These are phyloP conservation scores for Standfussiana lucernea DNA, from an alignment of 2,888 invertebrate species.

Conservation along the genomic window DNA sequence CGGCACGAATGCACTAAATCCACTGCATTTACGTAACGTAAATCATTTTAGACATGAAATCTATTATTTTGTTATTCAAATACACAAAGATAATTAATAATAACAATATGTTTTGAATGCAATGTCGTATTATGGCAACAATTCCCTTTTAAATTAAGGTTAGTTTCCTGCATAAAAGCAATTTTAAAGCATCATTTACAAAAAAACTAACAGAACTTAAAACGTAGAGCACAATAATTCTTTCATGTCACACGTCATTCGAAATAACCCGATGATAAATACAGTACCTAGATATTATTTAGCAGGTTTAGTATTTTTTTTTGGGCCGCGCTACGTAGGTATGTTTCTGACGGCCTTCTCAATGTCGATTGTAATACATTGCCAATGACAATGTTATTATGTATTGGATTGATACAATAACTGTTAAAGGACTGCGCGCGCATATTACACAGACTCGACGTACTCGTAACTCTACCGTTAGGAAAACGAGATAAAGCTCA, in stretches of 20 bases:
- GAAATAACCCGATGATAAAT: too few relatives aligned
- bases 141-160: background rate
- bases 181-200: background rate
- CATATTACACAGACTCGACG: background rate
- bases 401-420: conserved; percentile 31
- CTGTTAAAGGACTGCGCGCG: background rate
- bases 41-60: background rate
- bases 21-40: background rate
- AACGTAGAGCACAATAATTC: conserved; percentile 5
- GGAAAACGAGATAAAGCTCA: background rate
- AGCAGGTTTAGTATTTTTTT: conserved; percentile 34
- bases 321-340: conserved; percentile 8
- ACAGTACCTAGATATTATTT: background rate
- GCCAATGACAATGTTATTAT: conserved; percentile 25
- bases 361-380: conserved; percentile 36
- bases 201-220: background rate
- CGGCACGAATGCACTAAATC: conserved; percentile 6
- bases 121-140: background rate
- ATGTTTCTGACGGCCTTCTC: conserved; percentile 36
- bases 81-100: background rate
- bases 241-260: conserved; percentile 2
- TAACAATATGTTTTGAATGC: background rate
- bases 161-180: background rate
- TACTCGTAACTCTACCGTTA: background rate
- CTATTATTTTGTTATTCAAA: background rate